A percentile compares a stretch with the other conserved stretches of the same genome.
These are phyloP conservation scores for Dipus sagitta DNA, from an alignment of 2,797 vertebrate genomes.

Conservation along the genomic window DNA sequence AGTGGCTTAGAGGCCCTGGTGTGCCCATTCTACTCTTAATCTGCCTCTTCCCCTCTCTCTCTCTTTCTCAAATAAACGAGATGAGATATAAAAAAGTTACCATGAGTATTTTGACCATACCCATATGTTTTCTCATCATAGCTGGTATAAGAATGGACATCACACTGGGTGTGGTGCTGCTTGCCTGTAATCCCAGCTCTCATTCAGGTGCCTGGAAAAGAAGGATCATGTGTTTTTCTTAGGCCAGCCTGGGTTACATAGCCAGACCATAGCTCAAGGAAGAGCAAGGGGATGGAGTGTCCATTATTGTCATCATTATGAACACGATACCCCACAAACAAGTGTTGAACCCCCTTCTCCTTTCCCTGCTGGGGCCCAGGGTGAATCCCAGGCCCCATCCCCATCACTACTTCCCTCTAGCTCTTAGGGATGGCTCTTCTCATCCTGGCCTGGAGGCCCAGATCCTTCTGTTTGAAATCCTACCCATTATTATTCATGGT, in stretches of 20 bases:
- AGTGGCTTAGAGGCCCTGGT: too few species aligned
- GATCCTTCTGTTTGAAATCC: background rate
- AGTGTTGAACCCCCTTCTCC: background rate
- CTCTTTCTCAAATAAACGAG: too few species aligned
- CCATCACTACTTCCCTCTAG: background rate
- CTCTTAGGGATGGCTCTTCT: background rate
- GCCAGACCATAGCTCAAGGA: too few species aligned
- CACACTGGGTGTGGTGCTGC: too few species aligned
- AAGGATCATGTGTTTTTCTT: too few species aligned
- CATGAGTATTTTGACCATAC: slow-evolving; percentile 74
- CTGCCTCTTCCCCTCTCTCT: too few species aligned
- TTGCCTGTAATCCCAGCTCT: too few species aligned
- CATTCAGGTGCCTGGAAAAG: too few species aligned
- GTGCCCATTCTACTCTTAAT: too few species aligned
- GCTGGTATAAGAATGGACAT: slow-evolving; percentile 2
- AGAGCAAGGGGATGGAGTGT: too few species aligned
- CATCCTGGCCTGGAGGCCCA: background rate
- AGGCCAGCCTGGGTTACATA: too few species aligned
- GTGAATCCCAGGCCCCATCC: background rate
- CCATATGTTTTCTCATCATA: slow-evolving; percentile 54
- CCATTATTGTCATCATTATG: background rate
- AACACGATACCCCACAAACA: background rate
- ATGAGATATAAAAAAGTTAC: too few species aligned
- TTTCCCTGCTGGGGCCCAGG: background rate
- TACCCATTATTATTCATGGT: background rate